Percentiles rank a stretch among this genome's conserved stretches.
These are phyloP conservation scores for Triplophysa bombifrons DNA, from an alignment of 2,797 vertebrate genomes.

Conservation along the genomic window DNA sequence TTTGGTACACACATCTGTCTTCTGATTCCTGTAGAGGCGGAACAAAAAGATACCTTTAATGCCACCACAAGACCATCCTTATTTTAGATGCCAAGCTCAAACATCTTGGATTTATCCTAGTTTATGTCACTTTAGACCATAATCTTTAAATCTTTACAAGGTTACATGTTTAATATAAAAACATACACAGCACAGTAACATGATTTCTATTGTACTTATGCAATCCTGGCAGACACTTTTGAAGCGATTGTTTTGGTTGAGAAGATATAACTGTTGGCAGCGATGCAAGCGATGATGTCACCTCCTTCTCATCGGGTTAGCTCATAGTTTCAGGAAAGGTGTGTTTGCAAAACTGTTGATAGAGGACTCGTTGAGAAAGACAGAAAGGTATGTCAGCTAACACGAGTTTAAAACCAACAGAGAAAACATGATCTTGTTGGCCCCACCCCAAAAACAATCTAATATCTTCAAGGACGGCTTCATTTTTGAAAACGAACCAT, in stretches of 20 bases:
- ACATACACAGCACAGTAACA: constrained; percentile 16
- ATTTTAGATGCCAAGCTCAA: not conserved
- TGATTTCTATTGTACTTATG: constrained; percentile 39
- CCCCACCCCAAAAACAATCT: not conserved
- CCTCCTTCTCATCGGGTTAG: constrained; percentile 42
- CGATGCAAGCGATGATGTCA: constrained; percentile 51
- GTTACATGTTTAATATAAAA: constrained; percentile 24
- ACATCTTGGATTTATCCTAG: constrained; percentile 4
- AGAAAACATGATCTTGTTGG: not conserved
- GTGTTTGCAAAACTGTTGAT: constrained; percentile 49
- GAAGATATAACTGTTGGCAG: constrained; percentile 36
- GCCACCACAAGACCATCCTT: constrained; percentile 10
- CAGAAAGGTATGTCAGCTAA: not conserved
- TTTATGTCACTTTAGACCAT: constrained; percentile 3
- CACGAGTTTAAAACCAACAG: not conserved
- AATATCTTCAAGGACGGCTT: constrained; percentile 11
- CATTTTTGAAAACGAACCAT: not conserved
- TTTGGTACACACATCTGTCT: constrained; percentile 33
- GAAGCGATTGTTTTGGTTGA: constrained; percentile 50
- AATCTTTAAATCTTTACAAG: constrained; percentile 12
- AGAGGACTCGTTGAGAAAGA: constrained; percentile 11
- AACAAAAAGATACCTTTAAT: constrained; percentile 37
- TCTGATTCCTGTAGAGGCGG: constrained; percentile 64
- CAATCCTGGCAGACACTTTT: constrained; percentile 28
- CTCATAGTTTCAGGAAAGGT: constrained; percentile 59